Conservation (phyloP, 2,113 vertebrate species). For the Apodemus speciosus region DNA sequence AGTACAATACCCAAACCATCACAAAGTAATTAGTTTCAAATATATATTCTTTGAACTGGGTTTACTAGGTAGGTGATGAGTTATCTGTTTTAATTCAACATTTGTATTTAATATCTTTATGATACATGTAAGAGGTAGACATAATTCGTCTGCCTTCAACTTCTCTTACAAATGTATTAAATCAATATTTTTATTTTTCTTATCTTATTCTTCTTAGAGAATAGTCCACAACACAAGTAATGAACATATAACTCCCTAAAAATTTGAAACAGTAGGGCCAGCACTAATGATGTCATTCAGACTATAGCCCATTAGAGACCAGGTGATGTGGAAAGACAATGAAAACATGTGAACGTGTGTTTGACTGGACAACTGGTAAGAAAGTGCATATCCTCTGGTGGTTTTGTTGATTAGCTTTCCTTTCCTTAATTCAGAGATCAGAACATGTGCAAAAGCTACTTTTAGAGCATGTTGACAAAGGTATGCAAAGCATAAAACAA, state of each 20-base stretch:
- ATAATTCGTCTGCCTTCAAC: neutral
- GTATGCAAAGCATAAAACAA: neutral
- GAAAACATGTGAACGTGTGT: neutral
- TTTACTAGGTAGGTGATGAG: neutral
- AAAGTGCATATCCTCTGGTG: neutral
- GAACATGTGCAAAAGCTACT: neutral
- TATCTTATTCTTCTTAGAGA: neutral
- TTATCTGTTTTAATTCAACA: neutral
- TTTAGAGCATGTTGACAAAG: neutral
- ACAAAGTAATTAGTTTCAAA: neutral
- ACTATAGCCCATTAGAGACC: neutral
- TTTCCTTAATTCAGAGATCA: neutral
- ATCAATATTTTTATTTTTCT: neutral
- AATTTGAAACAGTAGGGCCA: neutral
- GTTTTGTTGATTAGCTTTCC: neutral
- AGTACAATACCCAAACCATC: neutral
- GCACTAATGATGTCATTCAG: neutral
- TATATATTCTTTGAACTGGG: neutral
- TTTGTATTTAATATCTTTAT: neutral
- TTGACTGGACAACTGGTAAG: neutral
- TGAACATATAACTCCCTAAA: neutral
- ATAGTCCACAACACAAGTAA: neutral
- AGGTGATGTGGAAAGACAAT: neutral
- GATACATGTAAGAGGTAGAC: neutral
- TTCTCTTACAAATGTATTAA: neutral